Conservation (phyloP, 2,797 vertebrate species). For the Phataginus tricuspis region DNA sequence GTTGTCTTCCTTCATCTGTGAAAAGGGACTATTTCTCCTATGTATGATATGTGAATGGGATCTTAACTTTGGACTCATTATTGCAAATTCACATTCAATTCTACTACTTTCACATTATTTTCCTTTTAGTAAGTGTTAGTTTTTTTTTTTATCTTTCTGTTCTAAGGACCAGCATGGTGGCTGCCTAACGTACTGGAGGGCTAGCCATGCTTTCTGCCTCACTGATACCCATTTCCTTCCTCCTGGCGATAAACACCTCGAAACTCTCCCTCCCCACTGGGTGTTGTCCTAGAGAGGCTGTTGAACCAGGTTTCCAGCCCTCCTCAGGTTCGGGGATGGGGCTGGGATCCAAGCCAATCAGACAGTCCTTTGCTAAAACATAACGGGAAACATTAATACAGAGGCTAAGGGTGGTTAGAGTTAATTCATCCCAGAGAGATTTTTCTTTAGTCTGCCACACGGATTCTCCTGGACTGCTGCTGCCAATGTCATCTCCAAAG, state of each 20-base stretch:
- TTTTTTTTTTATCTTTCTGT: background rate
- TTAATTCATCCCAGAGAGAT: background rate
- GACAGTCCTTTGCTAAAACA: background rate
- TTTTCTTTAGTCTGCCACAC: background rate
- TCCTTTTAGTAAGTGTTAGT: background rate
- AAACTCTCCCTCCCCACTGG: background rate
- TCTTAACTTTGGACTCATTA: background rate
- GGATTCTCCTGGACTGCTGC: background rate
- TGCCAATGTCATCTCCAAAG: background rate
- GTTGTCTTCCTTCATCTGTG: background rate
- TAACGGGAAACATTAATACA: background rate
- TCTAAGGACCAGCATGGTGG: background rate
- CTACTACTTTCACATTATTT: background rate
- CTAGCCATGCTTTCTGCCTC: background rate
- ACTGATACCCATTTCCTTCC: background rate
- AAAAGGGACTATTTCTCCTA: background rate
- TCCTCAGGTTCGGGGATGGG: background rate
- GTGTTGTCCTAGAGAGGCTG: background rate
- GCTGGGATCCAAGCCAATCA: background rate
- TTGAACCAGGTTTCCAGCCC: background rate
- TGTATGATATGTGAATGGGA: background rate
- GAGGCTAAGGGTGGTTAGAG: background rate
- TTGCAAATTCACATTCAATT: slow-evolving; percentile 8
- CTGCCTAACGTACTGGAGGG: background rate
- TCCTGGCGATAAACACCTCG: background rate